These are phyloP conservation scores for Turritopsis rubra DNA, from an alignment of 30 jellyfish, hydroid and myxozoan species.

Conservation along the genomic window DNA sequence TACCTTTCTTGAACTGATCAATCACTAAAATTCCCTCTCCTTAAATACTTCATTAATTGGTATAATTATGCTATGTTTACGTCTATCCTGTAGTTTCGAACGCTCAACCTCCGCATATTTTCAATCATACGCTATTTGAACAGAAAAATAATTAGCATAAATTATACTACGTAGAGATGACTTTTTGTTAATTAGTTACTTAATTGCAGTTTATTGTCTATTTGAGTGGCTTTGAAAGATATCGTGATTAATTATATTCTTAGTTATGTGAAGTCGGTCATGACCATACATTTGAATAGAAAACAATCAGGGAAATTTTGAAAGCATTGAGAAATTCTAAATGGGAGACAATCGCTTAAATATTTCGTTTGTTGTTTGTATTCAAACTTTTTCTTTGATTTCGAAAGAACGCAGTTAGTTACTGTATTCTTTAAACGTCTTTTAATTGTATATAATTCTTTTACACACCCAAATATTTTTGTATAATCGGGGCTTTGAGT, in stretches of 20 bases:
- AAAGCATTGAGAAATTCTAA: background rate
- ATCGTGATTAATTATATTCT: background rate
- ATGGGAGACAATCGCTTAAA: background rate
- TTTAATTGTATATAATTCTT: too few species aligned
- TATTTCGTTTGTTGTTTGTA: too few species aligned
- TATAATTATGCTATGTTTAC: background rate
- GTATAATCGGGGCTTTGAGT: background rate
- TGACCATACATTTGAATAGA: background rate
- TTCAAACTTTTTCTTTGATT: background rate
- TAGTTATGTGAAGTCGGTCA: background rate
- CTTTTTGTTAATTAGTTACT: background rate
- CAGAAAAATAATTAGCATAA: background rate
- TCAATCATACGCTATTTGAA: background rate
- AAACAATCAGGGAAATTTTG: background rate
- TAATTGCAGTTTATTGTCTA: background rate
- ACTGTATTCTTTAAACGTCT: background rate
- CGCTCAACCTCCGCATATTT: background rate
- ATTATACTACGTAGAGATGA: background rate
- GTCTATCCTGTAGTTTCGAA: background rate
- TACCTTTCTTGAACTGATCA: background rate
- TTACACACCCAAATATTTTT: background rate
- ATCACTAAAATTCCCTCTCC: background rate
- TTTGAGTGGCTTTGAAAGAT: background rate
- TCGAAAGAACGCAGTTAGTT: background rate
- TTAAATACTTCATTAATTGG: background rate